Base-by-base conservation (phyloP, 2,888 invertebrate genomes). In the Idaea aversata region DNA sequence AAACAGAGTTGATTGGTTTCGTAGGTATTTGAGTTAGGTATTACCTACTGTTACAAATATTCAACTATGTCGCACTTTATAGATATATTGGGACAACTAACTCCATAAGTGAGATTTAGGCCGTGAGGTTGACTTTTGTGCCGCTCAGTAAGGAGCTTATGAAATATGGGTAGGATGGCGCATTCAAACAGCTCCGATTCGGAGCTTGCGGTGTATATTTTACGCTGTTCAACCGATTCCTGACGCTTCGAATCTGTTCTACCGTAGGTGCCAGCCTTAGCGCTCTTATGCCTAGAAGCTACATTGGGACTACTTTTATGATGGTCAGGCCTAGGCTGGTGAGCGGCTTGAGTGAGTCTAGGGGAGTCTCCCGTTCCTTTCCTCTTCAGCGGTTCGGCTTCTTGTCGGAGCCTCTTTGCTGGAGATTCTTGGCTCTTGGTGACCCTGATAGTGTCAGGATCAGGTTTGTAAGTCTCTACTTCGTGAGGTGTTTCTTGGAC, bases 51-150 rank as follows among this genome's bases (percentile, higher is more conserved):
- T 94, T 96, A 98, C 89, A 98, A 95, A 90, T 98, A 98, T 85
- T 98, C 98, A 78, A 98, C 98, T 80, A 98, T 98, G 93, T 98
- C 98, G 94, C 98, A 98, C 92, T 98, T 98, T 79, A 98, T 98
- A 70, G 98, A 97, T 92, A 98, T 98, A 93, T 98, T 98, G 36
- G 98, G 98, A 87, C 98, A 98, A 80, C 98, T 98, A 76, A 97
- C 95, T 65, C 97, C 97, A 74, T 95, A 96, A 38, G 94, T 95
- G 57, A 96, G 94, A 83, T 95, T 95, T 25, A 95, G 93, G 64
- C 95, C 94, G 64, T 95, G 95, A 5, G 95, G 95, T 74, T 95
- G 95, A 73, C 95, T 94, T 73, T 95, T 94, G 79, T 97, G 97
- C 71, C 97, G 93, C 82, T 97, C 97, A 4, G 97, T 97, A 63